Percentiles rank a stretch among this genome's conserved stretches.
phyloP scores from a whole-genome alignment of 2,113 vertebrate species.

The Grus americana region DNA sequence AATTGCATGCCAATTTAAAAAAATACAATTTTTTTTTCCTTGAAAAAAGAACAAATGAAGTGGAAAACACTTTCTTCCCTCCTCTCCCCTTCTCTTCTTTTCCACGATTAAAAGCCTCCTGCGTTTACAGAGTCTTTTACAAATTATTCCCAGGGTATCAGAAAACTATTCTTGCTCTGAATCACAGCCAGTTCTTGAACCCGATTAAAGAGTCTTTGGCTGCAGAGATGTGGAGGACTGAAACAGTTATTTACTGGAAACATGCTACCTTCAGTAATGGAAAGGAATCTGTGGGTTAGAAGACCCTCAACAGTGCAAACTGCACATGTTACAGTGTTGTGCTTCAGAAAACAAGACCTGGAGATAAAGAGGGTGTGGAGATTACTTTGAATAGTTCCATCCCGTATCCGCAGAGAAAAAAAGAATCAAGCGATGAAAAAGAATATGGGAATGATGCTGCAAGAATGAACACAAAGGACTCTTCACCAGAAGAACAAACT shows the following conservation, averaged over 20 bases:
- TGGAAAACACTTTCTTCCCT: not conserved
- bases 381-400: conserved; percentile 7
- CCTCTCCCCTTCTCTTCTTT: not conserved
- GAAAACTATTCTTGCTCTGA: not conserved
- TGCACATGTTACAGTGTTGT: not conserved
- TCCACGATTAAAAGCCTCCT: not conserved
- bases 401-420: not conserved
- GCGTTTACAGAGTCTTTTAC: not conserved
- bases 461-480: conserved; percentile 75
- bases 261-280: not conserved
- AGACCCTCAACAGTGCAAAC: conserved; percentile 37
- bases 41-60: not conserved
- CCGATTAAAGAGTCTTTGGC: not conserved
- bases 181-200: not conserved
- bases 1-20: not conserved
- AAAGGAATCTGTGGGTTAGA: conserved; percentile 19
- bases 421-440: conserved; percentile 51
- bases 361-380: not conserved
- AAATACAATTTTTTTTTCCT: not conserved
- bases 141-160: not conserved
- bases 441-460: conserved; percentile 61
- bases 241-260: not conserved
- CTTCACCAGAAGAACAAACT: conserved; percentile 88
- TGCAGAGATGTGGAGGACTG: not conserved
- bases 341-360: conserved; percentile 29